Evolutionary conservation across 1,140 invertebrate species (phyloP), one percentile per base, ranked within the genome.

Genomic region (Homarus americanus): DNA sequence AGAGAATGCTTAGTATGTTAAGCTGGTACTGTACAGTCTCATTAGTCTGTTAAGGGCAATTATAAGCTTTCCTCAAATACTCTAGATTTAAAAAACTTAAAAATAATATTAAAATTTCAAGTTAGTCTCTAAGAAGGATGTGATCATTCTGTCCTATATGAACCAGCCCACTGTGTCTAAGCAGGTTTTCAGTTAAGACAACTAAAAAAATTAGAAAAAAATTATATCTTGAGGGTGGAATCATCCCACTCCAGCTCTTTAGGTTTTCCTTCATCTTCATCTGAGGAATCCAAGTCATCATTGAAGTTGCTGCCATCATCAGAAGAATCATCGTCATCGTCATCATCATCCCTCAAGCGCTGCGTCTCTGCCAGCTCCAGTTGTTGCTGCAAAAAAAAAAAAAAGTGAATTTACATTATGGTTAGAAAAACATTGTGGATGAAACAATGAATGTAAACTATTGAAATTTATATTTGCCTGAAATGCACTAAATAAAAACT

Each of bases 241-340:
- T 96, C 95, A 94, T 96, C 96, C 96, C 96, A 96, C 93, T 96
- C 96, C 66, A 96, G 93, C 87, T 96, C 95, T 85, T 94, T 94
- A 38, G 86, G 92, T 92, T 94, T 89, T 72, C 94, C 94, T 34
- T 95, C 94, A 58, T 96, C 95, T 36, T 96, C 95, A 80, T 95
- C 95, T 32, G 94, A 94, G 10, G 94, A 94, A 78, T 95, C 95
- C 32, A 93, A 86, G 66, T 95, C 94, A 44, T 95, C 95, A 87
- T 94, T 94, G 89, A 94, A 94, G 93, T 95, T 95, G 93, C 95
- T 95, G 36, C 94, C 95, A 92, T 95, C 95, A 91, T 96, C 95
- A 4, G 95, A 95, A 82, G 95, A 95, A 89, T 96, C 95, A n/a
- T 94, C 95, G 80, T 96, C 95, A 72, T 96, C 96, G 82, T 95